A percentile compares a stretch with the other conserved stretches of the same genome.
Evolutionary conservation across 2,888 invertebrate genomes (phyloP).

Genomic region (Coelopa pilipes): DNA sequence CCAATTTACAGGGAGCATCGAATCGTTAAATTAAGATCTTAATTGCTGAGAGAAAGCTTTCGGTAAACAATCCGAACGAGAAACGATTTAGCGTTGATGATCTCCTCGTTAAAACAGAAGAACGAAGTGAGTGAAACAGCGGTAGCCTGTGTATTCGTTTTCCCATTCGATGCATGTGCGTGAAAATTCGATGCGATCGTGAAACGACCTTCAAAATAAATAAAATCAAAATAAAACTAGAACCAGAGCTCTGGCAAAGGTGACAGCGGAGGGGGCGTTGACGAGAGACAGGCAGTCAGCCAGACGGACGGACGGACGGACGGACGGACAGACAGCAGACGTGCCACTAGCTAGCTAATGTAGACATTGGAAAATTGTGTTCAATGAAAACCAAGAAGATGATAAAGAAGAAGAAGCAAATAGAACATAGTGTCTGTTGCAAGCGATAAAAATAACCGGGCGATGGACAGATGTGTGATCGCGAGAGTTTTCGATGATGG

Average conservation of each 20-base stretch:
- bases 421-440: not conserved
- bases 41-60: too few relatives aligned
- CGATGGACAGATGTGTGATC: too few relatives aligned
- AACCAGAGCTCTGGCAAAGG: not conserved
- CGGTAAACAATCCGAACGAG: too few relatives aligned
- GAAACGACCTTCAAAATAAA: conserved; percentile 40
- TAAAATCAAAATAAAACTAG: conserved; percentile 36
- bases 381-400: not conserved
- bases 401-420: not conserved
- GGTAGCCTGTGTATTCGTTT: not conserved
- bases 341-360: too few relatives aligned
- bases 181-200: conserved; percentile 26
- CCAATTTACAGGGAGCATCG: too few relatives aligned
- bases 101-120: too few relatives aligned
- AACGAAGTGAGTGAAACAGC: not conserved
- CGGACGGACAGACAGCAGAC: too few relatives aligned
- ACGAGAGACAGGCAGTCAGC: not conserved
- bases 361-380: not conserved
- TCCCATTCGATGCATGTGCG: conserved; percentile 1
- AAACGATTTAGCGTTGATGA: too few relatives aligned
- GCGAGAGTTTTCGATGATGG: too few relatives aligned
- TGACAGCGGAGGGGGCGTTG: not conserved
- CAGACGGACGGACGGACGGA: not conserved
- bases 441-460: too few relatives aligned
- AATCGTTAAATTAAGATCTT: too few relatives aligned